Evolutionary conservation across 2,113 vertebrate genomes (phyloP).

Genomic region (Tympanuchus pallidicinctus): DNA sequence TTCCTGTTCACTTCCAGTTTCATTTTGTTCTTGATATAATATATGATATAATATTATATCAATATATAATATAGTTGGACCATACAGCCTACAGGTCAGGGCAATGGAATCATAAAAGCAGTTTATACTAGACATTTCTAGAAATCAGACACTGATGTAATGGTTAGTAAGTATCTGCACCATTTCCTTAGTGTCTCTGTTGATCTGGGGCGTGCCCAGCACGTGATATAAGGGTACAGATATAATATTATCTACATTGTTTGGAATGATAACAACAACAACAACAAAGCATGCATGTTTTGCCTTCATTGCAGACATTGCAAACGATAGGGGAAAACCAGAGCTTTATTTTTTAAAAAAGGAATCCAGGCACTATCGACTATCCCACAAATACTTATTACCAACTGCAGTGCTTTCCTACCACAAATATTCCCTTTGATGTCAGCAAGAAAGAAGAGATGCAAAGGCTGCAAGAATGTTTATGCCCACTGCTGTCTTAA

Average conservation of each 20-base stretch:
- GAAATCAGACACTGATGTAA: not conserved
- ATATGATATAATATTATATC: no score
- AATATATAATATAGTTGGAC: not conserved
- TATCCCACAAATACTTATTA: not conserved
- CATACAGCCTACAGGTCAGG: not conserved
- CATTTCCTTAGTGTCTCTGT: not conserved
- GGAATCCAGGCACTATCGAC: not conserved
- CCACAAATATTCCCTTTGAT: slow-evolving; percentile 49
- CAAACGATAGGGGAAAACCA: not conserved
- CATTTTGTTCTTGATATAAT: not conserved
- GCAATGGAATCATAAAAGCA: not conserved
- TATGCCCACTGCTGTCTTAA: not conserved
- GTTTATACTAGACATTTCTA: not conserved
- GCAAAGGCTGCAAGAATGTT: slow-evolving; percentile 6
- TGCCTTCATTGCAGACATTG: not conserved
- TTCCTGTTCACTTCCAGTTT: not conserved
- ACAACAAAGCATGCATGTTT: not conserved
- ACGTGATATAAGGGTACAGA: not conserved
- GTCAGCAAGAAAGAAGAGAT: slow-evolving; percentile 20
- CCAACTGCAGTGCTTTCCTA: not conserved
- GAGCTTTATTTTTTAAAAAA: not conserved
- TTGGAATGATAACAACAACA: not conserved
- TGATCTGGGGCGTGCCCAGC: not conserved
- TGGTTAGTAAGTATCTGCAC: not conserved
- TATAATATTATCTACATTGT: not conserved